phyloP scores from a whole-genome alignment of 2,797 vertebrate genomes.

The Muraenolepis orangiensis region DNA sequence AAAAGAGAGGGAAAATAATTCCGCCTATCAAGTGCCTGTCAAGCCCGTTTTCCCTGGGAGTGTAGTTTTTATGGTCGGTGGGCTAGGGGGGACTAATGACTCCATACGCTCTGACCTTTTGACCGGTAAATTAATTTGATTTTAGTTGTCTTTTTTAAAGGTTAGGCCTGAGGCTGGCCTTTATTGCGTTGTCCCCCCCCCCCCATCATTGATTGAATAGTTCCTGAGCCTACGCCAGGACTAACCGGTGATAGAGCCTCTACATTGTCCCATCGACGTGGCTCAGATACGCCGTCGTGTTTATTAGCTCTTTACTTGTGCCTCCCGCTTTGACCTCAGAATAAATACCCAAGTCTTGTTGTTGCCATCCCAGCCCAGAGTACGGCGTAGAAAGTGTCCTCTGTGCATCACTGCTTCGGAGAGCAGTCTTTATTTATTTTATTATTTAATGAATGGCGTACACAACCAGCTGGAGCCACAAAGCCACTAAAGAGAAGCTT shows the following conservation, averaged over 20 bases:
- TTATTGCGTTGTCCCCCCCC: slow-evolving; percentile 69
- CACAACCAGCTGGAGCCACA: slow-evolving; percentile 47
- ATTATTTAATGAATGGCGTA: slow-evolving; percentile 63
- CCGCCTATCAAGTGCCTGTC: slow-evolving; percentile 51
- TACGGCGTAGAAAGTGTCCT: slow-evolving; percentile 32
- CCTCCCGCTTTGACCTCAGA: slow-evolving; percentile 58
- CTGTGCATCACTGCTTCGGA: slow-evolving; percentile 50
- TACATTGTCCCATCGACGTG: slow-evolving; percentile 59
- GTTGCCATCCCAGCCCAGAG: slow-evolving; percentile 26
- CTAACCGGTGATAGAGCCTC: slow-evolving; percentile 67
- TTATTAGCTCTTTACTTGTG: slow-evolving; percentile 60
- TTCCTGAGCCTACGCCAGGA: slow-evolving; percentile 56
- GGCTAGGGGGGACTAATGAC: slow-evolving; percentile 60
- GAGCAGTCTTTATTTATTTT: slow-evolving; percentile 26
- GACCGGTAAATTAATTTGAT: slow-evolving; percentile 74
- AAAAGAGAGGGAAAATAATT: slow-evolving; percentile 52
- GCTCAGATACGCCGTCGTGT: slow-evolving; percentile 58
- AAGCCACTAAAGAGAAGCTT: slow-evolving; percentile 48
- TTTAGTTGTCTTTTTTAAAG: slow-evolving; percentile 76
- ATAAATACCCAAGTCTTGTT: slow-evolving; percentile 36
- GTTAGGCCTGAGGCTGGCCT: slow-evolving; percentile 62
- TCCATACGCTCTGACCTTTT: slow-evolving; percentile 71
- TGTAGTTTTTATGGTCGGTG: slow-evolving; percentile 60
- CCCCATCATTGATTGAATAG: slow-evolving; percentile 64
- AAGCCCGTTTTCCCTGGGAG: slow-evolving; percentile 41